Base-by-base conservation (phyloP, 2,888 invertebrate species). In the Idaea aversata region DNA sequence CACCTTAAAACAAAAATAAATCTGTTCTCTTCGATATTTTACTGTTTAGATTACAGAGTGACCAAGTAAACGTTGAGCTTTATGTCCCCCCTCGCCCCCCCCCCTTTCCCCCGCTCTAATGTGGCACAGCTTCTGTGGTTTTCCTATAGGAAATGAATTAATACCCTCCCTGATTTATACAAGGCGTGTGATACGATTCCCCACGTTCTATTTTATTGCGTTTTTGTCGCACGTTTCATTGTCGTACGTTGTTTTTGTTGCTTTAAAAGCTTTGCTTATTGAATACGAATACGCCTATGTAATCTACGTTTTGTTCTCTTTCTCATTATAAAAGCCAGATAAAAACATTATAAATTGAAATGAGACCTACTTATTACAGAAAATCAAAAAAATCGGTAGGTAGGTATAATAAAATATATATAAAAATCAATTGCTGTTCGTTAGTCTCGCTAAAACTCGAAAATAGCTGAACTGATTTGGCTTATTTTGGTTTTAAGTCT, bases 141-240 rank as follows among this genome's bases (percentile, higher is more conserved):
- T 73, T 70, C 74, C 70, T 67, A 68, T 75, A 77, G 82, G 81
- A 85, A 85, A 87, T 85, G 86, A 85, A 86, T 87, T 86, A 86
- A 86, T 86, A 83, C 80, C 74, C 75, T 68, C 77, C 75, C 78
- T 83, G 86, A 86, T 85, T 87, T 86, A 86, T 84, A 81, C 78
- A 79, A 76, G 75, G 79, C 75, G 78, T 84, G 83, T 82, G 82
- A 80, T 80, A 74, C 77, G 76, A 65, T 60, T 66, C 61, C 72
- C 67, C 68, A 66, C 67, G 67, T 59, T 34, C 62, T 47, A 10
- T 63, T 67, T 71, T 72, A 71, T 72, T 75, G 71, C 65, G 61
- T 71, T 72, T 72, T 72, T 72, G 70, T 72, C 60, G 68, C 70
- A 72, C 73, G 71, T 71, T 70, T 68, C 69, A 71, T 72, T 67